Percentiles rank a stretch among this genome's conserved stretches.
These are phyloP conservation scores for Cygnus buccinator DNA, from an alignment of 2,113 vertebrate genomes.

Conservation along the genomic window DNA sequence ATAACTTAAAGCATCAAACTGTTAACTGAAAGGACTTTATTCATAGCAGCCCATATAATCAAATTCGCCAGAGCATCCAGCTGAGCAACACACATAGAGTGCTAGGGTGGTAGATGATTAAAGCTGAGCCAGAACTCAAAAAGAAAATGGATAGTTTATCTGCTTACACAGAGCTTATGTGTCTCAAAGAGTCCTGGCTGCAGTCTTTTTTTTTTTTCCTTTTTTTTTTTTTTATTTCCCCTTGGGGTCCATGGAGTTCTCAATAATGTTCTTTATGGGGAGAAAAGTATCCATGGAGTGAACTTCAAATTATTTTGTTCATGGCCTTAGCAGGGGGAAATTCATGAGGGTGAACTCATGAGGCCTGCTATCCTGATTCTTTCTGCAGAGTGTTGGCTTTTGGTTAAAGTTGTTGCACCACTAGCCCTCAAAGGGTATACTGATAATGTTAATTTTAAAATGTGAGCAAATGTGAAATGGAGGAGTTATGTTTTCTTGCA, in stretches of 20 bases:
- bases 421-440: neutral
- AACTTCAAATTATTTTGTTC: neutral
- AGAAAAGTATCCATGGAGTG: neutral
- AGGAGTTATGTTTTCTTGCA: neutral
- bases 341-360: neutral
- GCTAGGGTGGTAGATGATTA: neutral
- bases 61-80: neutral
- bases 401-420: neutral
- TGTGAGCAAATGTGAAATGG: neutral
- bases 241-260: neutral
- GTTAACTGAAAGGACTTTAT: neutral
- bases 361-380: neutral
- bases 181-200: neutral
- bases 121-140: neutral
- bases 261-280: neutral
- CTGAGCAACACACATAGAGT: neutral
- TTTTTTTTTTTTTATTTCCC: neutral
- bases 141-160: neutral
- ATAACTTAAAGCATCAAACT: neutral
- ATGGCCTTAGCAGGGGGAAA: neutral
- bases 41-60: neutral
- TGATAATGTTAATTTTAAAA: conserved; percentile 1
- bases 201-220: neutral
- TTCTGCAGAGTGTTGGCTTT: neutral
- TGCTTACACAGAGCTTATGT: neutral